Evolutionary conservation across 2,888 invertebrate genomes (phyloP).

Genomic region (Caenorhabditis zanzibari): DNA sequence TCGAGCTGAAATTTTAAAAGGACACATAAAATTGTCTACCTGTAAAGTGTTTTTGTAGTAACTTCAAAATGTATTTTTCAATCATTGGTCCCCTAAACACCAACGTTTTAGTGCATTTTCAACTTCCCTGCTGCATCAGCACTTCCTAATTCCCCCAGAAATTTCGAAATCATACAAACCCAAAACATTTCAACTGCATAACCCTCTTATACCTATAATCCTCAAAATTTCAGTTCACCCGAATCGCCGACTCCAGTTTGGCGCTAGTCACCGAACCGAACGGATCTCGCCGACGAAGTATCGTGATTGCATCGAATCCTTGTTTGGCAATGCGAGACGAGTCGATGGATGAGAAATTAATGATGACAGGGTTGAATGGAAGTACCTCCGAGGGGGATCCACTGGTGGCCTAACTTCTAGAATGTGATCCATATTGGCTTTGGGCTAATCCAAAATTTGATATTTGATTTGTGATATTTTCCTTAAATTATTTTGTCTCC

Average conservation of each 20-base stretch:
- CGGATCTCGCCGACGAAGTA: constrained; percentile 68
- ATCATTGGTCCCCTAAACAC: background rate
- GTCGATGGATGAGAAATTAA: constrained; percentile 64
- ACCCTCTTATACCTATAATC: constrained; percentile 16
- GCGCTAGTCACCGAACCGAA: constrained; percentile 74
- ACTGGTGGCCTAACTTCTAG: constrained; percentile 31
- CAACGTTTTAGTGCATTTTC: too few species aligned
- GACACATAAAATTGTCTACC: too few species aligned
- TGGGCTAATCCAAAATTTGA: background rate
- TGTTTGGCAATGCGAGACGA: constrained; percentile 59
- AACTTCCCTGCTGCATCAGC: too few species aligned
- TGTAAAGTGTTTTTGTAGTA: too few species aligned
- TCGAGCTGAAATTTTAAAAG: too few species aligned
- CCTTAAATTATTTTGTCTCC: background rate
- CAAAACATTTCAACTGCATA: constrained; percentile 21
- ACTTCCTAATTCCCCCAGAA: background rate
- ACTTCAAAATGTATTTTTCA: background rate
- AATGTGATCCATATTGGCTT: background rate
- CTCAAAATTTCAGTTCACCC: constrained; percentile 64
- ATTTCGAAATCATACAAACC: background rate
- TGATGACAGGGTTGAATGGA: constrained; percentile 49
- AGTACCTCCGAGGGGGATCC: constrained; percentile 52
- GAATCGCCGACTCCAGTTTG: constrained; percentile 71
- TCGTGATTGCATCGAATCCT: constrained; percentile 68
- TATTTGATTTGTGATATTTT: constrained; percentile 11